Conservation (phyloP, 2,113 vertebrate genomes). For the Osmerus mordax region DNA sequence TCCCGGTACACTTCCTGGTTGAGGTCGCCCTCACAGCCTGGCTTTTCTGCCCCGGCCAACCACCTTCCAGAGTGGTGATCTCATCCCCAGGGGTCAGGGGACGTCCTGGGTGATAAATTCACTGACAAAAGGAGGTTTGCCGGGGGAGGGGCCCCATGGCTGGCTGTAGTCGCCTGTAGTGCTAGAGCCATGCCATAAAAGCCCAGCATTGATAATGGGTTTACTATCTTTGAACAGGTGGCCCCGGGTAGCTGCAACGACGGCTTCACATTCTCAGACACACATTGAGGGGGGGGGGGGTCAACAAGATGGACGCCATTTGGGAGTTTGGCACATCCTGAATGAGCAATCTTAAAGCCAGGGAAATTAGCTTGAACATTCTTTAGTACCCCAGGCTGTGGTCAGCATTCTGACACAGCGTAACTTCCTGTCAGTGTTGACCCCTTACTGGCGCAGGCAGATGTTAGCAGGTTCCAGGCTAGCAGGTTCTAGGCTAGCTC, state of each 20-base stretch:
- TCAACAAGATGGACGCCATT: slow-evolving; percentile 53
- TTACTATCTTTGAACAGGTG: slow-evolving; percentile 78
- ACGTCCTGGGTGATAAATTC: slow-evolving; percentile 67
- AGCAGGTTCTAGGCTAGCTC: slow-evolving; percentile 53
- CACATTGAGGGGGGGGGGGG: slow-evolving; percentile 26
- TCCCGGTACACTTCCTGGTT: slow-evolving; percentile 50
- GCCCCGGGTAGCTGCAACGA: slow-evolving; percentile 50
- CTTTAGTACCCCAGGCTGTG: slow-evolving; percentile 30
- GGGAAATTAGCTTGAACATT: slow-evolving; percentile 52
- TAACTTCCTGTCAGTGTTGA: slow-evolving; percentile 51
- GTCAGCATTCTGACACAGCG: slow-evolving; percentile 9
- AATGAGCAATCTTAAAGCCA: slow-evolving; percentile 46
- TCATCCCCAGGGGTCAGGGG: slow-evolving; percentile 59
- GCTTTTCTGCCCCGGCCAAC: slow-evolving; percentile 44
- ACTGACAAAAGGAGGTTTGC: slow-evolving; percentile 47
- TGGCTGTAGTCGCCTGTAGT: slow-evolving; percentile 58
- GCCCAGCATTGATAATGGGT: slow-evolving; percentile 61
- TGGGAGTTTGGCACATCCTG: slow-evolving; percentile 60
- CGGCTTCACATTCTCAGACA: slow-evolving; percentile 33
- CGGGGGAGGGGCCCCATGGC: slow-evolving; percentile 5
- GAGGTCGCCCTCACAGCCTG: slow-evolving; percentile 26
- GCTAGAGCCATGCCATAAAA: slow-evolving; percentile 69
- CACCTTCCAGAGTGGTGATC: slow-evolving; percentile 60
- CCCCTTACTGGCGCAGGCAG: slow-evolving; percentile 47
- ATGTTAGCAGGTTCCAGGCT: slow-evolving; percentile 51